Evolutionary conservation across 2,888 invertebrate genomes (phyloP).

Genomic region (Cantharis rustica): DNA sequence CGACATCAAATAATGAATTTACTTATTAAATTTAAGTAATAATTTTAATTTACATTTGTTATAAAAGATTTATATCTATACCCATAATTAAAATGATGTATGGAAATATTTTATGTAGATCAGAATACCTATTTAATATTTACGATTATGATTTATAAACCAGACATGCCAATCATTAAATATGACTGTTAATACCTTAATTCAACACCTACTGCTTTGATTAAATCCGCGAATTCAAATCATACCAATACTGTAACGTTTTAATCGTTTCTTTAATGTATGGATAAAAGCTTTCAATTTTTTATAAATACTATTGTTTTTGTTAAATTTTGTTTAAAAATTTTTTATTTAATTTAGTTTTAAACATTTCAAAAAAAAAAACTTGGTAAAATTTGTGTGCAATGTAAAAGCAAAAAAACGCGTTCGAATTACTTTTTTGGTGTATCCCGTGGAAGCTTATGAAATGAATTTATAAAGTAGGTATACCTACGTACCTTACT

Average conservation of each 20-base stretch:
- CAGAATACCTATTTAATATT: constrained; percentile 49
- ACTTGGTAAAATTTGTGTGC: background rate
- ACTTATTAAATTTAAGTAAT: background rate
- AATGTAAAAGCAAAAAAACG: background rate
- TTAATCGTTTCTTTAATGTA: constrained; percentile 47
- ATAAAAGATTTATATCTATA: background rate
- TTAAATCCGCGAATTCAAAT: constrained; percentile 47
- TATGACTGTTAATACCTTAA: constrained; percentile 50
- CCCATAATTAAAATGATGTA: constrained; percentile 5
- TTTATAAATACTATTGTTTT: constrained; percentile 14
- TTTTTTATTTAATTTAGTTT: constrained; percentile 16
- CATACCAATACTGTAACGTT: constrained; percentile 37
- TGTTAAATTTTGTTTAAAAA: constrained; percentile 16
- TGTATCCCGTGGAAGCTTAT: background rate
- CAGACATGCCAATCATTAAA: constrained; percentile 47
- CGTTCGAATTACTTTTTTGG: background rate
- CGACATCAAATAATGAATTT: background rate
- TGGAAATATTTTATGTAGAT: constrained; percentile 47
- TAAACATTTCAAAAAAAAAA: constrained; percentile 15
- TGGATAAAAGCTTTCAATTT: constrained; percentile 37
- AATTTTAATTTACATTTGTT: background rate
- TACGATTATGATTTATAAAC: constrained; percentile 51
- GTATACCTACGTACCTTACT: too few species aligned
- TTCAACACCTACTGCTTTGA: constrained; percentile 55
- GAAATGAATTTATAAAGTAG: background rate